phyloP scores from a whole-genome alignment of 2,888 invertebrate genomes.

The Sepioteuthis lessoniana region DNA sequence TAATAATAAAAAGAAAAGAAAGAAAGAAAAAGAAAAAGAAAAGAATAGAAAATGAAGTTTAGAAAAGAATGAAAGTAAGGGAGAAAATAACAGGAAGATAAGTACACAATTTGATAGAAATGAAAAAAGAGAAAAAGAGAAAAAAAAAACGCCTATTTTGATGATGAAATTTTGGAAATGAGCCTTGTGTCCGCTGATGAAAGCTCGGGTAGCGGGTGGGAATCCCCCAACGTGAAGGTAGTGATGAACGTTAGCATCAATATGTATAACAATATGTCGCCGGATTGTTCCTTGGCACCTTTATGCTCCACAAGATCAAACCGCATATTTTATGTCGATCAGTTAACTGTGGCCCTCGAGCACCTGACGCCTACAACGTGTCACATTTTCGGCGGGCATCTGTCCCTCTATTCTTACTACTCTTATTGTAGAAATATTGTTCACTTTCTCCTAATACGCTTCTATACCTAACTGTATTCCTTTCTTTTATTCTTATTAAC shows the following conservation, averaged over 20 bases:
- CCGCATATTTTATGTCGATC: neutral
- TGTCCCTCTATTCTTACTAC: neutral
- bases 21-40: no score
- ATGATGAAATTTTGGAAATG: neutral
- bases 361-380: constrained; percentile 23
- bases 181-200: neutral
- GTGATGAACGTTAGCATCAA: neutral
- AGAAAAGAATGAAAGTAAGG: no score
- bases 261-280: constrained; percentile 18
- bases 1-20: no score
- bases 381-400: neutral
- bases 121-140: neutral
- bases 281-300: neutral
- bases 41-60: no score
- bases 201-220: neutral
- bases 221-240: neutral
- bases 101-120: no score
- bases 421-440: neutral
- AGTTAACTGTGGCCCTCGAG: neutral
- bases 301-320: neutral
- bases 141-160: neutral
- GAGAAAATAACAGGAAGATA: no score
- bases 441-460: neutral
- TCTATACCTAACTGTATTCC: neutral
- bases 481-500: neutral